Base-by-base conservation (phyloP, 2,888 invertebrate species). In the Platynereis dumerilii region DNA sequence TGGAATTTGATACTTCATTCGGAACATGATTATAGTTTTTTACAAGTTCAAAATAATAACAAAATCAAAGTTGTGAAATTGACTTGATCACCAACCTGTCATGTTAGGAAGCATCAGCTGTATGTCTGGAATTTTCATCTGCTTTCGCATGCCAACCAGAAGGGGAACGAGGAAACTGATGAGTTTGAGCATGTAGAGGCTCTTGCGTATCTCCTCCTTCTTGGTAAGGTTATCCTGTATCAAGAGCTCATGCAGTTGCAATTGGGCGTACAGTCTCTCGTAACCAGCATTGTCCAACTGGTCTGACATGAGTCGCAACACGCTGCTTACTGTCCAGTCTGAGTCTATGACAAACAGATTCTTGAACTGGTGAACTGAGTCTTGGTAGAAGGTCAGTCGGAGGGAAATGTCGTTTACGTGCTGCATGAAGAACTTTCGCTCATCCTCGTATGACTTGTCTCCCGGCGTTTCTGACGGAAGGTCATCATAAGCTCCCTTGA, bases 121-220 rank as follows among this genome's bases (percentile, higher is more conserved):
- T 20, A 78, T 68, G 34, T 83, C 79, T 0, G 84, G 84, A 63
- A 84, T 80, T 65, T 78, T 79, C 84, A 84, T 84, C 39, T 80
- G 64, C 61, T 81, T 80, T 66, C 78, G 77, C 78, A 84, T 80
- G 2, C 79, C 83, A 27, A 83, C 72, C 22, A 84, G 73, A 62
- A 83, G 80, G 22, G 84, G 81, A 10, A 78, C 77, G 57, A 84
- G 74, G 71, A 81, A 84, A 61, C 79, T 76, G 63, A 82, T 74
- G 29, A 83, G 71, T 69, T 82, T 81, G 34, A 83, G 72, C 54
- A 83, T 70, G 55, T 76, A 74, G 44, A 84, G 63, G 66, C 82
- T 75, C 24, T 76, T 72, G 39, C 74, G 63, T 5, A 81, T 71
- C 61, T 80, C 79, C 2, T 68, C 54, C 67, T 83, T 83, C 61